Base-by-base conservation (phyloP, 2,888 invertebrate species). In the Glyphotaelius pellucidus region DNA sequence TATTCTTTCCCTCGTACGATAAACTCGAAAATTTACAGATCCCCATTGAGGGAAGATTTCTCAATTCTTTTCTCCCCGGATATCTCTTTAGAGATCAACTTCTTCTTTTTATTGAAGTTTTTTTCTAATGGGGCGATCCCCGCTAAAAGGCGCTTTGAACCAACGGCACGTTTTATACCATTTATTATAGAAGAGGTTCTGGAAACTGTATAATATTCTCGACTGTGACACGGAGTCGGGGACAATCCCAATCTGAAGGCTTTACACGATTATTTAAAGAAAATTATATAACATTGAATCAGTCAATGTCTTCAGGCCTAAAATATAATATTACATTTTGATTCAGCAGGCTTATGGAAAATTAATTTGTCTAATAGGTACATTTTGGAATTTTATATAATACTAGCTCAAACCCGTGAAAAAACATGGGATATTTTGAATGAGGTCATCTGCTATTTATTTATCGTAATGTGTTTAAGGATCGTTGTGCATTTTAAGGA, bases 111-210 rank as follows among this genome's bases (percentile, higher is more conserved):
- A 35, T 84, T 84, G 84, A 84, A 84, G 35, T 84, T 84, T 84
- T 83, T 84, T 38, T 67, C 67, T 67, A 67, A 67, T 84, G 38
- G 84, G 84, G 32, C 25, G 84, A 84, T 32, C 84, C 25, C n/a
- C 38, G 84, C 32, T 81, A 81, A 84, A 38, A 38, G 35, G 84
- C 84, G 38, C 38, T 32, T 84, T 38, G 84, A 38, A 35, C 84
- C 32, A 32, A 84, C 38, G 84, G 84, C 84, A 84, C 84, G 84
- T 84, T 84, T 84, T n/a, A 84, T 84, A 30, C n/a, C 84, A 84
- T 38, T 84, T 84, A 84, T 84, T 84, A 84, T n/a, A 84, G 9
- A 84, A 32, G 38, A 38, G 25, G 25, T 35, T 35, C 35, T 38
- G 19, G 38, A 84, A 32, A 84, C 38, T 84, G 84, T 35, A 25